Evolutionary conservation across 2,888 invertebrate species (phyloP).

Genomic region (Scaptomyza flava): DNA sequence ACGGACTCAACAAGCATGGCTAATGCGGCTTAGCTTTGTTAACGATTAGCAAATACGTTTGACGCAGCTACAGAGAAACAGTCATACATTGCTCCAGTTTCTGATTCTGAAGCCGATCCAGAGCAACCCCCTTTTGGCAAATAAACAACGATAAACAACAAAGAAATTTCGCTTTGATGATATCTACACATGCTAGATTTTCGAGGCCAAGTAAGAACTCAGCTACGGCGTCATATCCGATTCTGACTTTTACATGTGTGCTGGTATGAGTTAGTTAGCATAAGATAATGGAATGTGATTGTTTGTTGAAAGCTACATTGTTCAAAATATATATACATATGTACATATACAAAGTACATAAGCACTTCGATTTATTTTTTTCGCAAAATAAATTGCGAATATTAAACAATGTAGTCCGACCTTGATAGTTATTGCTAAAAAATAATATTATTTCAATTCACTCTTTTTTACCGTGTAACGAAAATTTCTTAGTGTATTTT

Average conservation of each 20-base stretch:
- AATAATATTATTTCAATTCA: too few relatives aligned
- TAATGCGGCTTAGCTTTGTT: constrained; percentile 74
- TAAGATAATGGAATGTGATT: constrained; percentile 52
- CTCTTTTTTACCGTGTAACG: too few relatives aligned
- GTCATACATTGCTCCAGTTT: constrained; percentile 6
- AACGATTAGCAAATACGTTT: constrained; percentile 71
- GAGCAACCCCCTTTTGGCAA: constrained; percentile 25
- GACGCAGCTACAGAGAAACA: constrained; percentile 16
- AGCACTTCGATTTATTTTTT: neutral
- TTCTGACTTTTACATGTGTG: constrained; percentile 28
- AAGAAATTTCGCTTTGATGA: constrained; percentile 58
- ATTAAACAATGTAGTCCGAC: neutral
- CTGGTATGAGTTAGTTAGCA: constrained; percentile 48
- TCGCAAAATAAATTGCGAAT: neutral
- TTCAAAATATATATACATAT: neutral
- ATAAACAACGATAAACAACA: constrained; percentile 28
- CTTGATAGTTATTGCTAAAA: too few relatives aligned
- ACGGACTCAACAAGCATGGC: constrained; percentile 47
- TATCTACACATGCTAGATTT: constrained; percentile 42
- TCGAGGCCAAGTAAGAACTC: constrained; percentile 7
- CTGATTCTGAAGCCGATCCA: constrained; percentile 11
- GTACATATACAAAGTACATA: neutral
- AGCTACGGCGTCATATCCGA: constrained; percentile 47
- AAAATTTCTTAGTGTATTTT: too few relatives aligned
- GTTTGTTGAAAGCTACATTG: constrained; percentile 41